Evolutionary conservation across 2,113 vertebrate genomes (phyloP).

Genomic region (Ellobius talpinus): DNA sequence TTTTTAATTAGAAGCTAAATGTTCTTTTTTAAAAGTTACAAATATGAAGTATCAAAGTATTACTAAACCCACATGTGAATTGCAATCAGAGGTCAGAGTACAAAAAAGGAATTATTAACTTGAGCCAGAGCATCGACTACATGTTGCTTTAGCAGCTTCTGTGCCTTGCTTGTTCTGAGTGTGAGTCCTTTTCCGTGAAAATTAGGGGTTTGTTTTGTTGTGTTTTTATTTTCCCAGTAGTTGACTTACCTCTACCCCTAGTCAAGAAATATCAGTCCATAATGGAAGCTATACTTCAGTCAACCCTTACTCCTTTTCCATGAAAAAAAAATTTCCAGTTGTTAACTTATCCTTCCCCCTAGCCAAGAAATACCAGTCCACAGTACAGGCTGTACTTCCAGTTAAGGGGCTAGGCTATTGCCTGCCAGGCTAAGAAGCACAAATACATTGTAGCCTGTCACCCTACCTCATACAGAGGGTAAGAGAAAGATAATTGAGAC

Average conservation of each 20-base stretch:
- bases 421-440: background rate
- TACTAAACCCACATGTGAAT: conserved; percentile 36
- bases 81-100: conserved; percentile 64
- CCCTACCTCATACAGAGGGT: too few relatives aligned
- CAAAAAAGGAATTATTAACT: conserved; percentile 72
- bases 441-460: background rate
- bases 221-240: background rate
- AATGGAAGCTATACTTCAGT: background rate
- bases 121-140: conserved; percentile 16
- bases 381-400: background rate
- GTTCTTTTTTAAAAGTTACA: conserved; percentile 39
- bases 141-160: conserved; percentile 46
- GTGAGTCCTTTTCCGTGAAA: background rate
- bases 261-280: background rate
- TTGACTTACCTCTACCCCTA: background rate
- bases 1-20: background rate
- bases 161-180: conserved; percentile 18
- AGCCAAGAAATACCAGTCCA: background rate
- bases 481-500: background rate
- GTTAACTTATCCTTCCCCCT: background rate
- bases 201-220: background rate
- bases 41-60: conserved; percentile 56
- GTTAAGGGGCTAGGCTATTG: background rate
- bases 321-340: background rate
- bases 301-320: background rate